These are phyloP conservation scores for Aleiodes leptofemur DNA, from an alignment of 2,888 invertebrate species.

Conservation along the genomic window DNA sequence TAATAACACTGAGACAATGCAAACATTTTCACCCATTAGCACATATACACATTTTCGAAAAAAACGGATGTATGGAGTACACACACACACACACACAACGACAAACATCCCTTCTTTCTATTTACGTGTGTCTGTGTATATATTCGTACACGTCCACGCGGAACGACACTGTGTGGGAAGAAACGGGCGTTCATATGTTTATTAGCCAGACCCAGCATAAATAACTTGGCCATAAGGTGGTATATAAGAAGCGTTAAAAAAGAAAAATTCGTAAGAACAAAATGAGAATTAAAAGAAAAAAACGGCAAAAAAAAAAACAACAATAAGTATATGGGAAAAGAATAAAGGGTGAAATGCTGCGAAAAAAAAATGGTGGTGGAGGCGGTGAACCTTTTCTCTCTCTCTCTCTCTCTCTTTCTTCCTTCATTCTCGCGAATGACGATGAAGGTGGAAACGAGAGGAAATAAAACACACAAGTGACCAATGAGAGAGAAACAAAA, in stretches of 20 bases:
- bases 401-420: neutral
- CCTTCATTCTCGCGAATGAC: constrained; percentile 37
- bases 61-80: constrained; percentile 36
- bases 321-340: constrained; percentile 37
- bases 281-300: neutral
- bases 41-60: constrained; percentile 13
- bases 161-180: constrained; percentile 62
- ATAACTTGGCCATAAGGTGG: constrained; percentile 73
- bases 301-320: constrained; percentile 35
- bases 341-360: constrained; percentile 51
- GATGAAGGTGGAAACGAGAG: constrained; percentile 51
- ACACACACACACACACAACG: neutral
- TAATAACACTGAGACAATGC: constrained; percentile 4
- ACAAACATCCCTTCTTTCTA: constrained; percentile 13
- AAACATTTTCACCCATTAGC: constrained; percentile 14
- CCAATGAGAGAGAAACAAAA: constrained; percentile 28
- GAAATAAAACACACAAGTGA: constrained; percentile 32
- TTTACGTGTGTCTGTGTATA: neutral
- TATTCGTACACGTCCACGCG: constrained; percentile 41
- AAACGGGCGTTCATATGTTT: constrained; percentile 75
- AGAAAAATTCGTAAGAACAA: constrained; percentile 7
- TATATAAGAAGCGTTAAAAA: constrained; percentile 47
- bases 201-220: constrained; percentile 75
- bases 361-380: constrained; percentile 44
- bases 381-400: constrained; percentile 33